phyloP scores from a whole-genome alignment of 2,888 invertebrate genomes.

The Eueremaeus valkanovi region DNA sequence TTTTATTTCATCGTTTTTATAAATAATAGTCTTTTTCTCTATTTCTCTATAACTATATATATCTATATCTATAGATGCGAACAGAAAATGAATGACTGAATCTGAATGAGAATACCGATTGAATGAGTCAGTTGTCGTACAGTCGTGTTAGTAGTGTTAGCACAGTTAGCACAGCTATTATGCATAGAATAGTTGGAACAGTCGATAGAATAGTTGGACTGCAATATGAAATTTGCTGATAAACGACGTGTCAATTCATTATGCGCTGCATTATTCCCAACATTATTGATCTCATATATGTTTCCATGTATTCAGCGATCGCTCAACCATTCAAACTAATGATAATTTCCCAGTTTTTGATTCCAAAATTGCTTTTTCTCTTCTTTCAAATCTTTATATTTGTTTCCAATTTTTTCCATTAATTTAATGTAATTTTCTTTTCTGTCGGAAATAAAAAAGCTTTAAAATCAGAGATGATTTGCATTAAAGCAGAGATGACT shows the following conservation, averaged over 20 bases:
- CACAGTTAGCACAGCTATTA: slow-evolving; percentile 18
- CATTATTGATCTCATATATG: slow-evolving; percentile 28
- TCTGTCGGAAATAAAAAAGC: not conserved
- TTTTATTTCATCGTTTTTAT: slow-evolving; percentile 35
- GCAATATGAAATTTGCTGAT: slow-evolving; percentile 37
- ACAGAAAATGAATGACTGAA: slow-evolving; percentile 24
- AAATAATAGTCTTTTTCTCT: slow-evolving; percentile 28
- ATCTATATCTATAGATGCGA: slow-evolving; percentile 28
- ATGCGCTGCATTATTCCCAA: slow-evolving; percentile 25
- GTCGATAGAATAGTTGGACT: not conserved
- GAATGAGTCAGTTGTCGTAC: slow-evolving; percentile 33
- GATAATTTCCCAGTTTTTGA: slow-evolving; percentile 30
- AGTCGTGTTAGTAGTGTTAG: not conserved
- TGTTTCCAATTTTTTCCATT: not conserved
- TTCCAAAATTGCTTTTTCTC: slow-evolving; percentile 1
- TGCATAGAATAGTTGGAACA: slow-evolving; percentile 17
- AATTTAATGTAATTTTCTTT: not conserved
- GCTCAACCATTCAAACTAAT: slow-evolving; percentile 30
- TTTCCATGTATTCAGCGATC: not conserved
- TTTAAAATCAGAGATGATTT: not conserved
- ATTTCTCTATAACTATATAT: slow-evolving; percentile 9
- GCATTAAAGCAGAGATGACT: not conserved
- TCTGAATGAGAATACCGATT: slow-evolving; percentile 35
- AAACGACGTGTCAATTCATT: slow-evolving; percentile 37
- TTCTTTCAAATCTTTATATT: not conserved